phyloP scores from a whole-genome alignment of 2,888 invertebrate genomes.

The Gonocerus acuteangulatus region DNA sequence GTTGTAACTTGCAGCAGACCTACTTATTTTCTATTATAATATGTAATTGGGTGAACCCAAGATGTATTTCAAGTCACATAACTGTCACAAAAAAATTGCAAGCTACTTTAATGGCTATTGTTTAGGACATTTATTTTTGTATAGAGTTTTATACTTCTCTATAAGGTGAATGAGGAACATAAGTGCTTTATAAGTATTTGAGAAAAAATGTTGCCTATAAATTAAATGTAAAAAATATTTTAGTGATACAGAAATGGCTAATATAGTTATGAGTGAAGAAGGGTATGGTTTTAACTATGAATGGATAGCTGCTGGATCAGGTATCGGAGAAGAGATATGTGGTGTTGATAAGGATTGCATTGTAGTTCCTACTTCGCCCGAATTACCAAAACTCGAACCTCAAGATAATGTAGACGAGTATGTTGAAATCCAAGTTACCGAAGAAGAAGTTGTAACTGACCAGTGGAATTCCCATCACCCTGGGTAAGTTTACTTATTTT shows the following conservation, averaged over 20 bases:
- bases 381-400: constrained; percentile 29
- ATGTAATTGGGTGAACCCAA: too few species aligned
- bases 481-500: constrained; percentile 15
- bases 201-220: too few species aligned
- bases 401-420: constrained; percentile 33
- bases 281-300: constrained; percentile 33
- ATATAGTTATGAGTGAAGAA: constrained; percentile 34
- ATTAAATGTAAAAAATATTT: neutral
- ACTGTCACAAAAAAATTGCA: neutral
- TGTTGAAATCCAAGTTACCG: constrained; percentile 56
- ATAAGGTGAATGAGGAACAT: too few species aligned
- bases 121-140: too few species aligned
- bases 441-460: constrained; percentile 68
- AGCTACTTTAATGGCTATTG: neutral
- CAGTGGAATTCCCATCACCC: constrained; percentile 56
- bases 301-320: constrained; percentile 33
- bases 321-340: constrained; percentile 32
- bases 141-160: too few species aligned
- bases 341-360: constrained; percentile 33
- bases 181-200: too few species aligned
- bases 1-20: too few species aligned
- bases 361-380: constrained; percentile 30
- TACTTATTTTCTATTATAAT: too few species aligned
- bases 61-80: too few species aligned
- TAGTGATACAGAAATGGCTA: constrained; percentile 26